Percentiles rank a stretch among this genome's conserved stretches.
Conservation (phyloP, 2,888 invertebrate genomes). For the Hirtodrosophila confusa region DNA sequence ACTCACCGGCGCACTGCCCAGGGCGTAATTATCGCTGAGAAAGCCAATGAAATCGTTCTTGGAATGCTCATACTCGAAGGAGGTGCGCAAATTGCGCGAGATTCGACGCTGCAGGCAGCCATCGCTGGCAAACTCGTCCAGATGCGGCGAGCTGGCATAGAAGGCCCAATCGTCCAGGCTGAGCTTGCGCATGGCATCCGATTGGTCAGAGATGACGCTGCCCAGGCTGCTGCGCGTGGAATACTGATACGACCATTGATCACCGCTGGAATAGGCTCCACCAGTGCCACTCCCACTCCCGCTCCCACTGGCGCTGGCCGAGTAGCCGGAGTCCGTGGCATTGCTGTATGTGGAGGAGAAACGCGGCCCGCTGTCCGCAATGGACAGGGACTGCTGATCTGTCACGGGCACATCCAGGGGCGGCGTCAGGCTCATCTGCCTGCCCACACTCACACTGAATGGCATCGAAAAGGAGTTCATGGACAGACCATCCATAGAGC, state of each 20-base stretch:
- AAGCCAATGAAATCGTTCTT: slow-evolving; percentile 83
- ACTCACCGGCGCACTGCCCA: slow-evolving; percentile 8
- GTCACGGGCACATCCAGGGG: slow-evolving; percentile 81
- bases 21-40: slow-evolving; percentile 78
- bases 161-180: slow-evolving; percentile 83
- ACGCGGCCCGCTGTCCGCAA: slow-evolving; percentile 69
- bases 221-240: slow-evolving; percentile 84
- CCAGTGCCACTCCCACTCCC: slow-evolving; percentile 44
- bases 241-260: slow-evolving; percentile 83
- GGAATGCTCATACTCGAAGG: slow-evolving; percentile 83
- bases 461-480: slow-evolving; percentile 83
- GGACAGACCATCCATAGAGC: slow-evolving; percentile 83
- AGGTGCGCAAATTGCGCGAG: slow-evolving; percentile 86
- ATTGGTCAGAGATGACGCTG: slow-evolving; percentile 82
- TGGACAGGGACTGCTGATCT: slow-evolving; percentile 71
- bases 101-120: slow-evolving; percentile 87
- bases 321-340: slow-evolving; percentile 83
- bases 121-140: slow-evolving; percentile 85
- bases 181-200: slow-evolving; percentile 79
- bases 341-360: slow-evolving; percentile 82
- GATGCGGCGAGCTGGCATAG: slow-evolving; percentile 64
- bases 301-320: slow-evolving; percentile 77
- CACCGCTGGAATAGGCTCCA: slow-evolving; percentile 75
- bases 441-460: slow-evolving; percentile 75
- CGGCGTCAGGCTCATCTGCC: slow-evolving; percentile 78